These are phyloP conservation scores for Ptychochromis oligacanthus DNA, from an alignment of 2,113 vertebrate species.

Conservation along the genomic window DNA sequence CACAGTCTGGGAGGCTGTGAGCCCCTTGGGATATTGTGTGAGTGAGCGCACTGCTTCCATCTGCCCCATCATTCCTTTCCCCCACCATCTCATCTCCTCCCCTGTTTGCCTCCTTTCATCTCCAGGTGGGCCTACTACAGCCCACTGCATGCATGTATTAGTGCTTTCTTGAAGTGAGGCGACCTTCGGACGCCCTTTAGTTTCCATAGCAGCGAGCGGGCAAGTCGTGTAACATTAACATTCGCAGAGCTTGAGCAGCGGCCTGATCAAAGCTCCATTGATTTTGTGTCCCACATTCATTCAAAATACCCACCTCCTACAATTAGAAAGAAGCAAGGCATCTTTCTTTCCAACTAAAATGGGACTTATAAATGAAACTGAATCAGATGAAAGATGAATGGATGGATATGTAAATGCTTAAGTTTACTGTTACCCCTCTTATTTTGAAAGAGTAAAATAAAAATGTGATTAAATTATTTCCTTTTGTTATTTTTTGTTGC, in stretches of 20 bases:
- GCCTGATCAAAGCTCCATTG: constrained; percentile 69
- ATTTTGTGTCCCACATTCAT: constrained; percentile 71
- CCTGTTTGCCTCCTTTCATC: constrained; percentile 53
- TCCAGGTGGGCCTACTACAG: constrained; percentile 73
- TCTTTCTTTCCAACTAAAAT: constrained; percentile 31
- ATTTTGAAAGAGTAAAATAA: neutral
- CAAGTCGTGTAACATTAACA: constrained; percentile 60
- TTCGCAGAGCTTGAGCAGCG: constrained; percentile 29
- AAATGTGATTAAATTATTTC: neutral
- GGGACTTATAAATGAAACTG: constrained; percentile 42
- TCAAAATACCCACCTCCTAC: constrained; percentile 37
- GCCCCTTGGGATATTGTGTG: constrained; percentile 56
- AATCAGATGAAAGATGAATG: neutral
- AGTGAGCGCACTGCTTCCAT: constrained; percentile 65
- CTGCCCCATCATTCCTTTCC: constrained; percentile 45
- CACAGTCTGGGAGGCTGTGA: constrained; percentile 40
- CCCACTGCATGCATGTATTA: constrained; percentile 70
- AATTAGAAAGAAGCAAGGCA: constrained; percentile 22
- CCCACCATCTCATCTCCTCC: constrained; percentile 12
- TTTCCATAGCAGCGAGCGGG: constrained; percentile 72
- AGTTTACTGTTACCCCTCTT: neutral
- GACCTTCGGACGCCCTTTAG: constrained; percentile 75
- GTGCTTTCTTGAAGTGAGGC: constrained; percentile 60
- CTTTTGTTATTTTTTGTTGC: neutral
- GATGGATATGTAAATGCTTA: neutral